These are phyloP conservation scores for Pterostichus madidus DNA, from an alignment of 2,888 invertebrate species.

Conservation along the genomic window DNA sequence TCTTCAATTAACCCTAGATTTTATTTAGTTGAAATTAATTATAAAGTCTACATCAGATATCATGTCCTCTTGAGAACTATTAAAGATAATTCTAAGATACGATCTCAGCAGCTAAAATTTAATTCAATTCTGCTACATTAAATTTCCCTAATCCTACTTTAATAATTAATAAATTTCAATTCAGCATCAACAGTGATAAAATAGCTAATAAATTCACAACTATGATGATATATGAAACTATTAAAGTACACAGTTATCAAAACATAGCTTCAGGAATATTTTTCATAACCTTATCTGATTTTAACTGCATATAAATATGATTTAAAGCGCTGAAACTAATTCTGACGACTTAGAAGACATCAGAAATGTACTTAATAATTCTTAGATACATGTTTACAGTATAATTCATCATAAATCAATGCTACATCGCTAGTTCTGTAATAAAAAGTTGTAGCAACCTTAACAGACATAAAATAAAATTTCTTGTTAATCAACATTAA, in stretches of 20 bases:
- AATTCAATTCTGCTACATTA: conserved; percentile 14
- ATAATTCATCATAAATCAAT: conserved; percentile 35
- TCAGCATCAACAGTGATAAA: not conserved
- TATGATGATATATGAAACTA: not conserved
- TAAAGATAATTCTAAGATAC: conserved; percentile 4
- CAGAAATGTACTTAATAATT: not conserved
- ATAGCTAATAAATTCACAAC: not conserved
- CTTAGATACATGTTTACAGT: conserved; percentile 33
- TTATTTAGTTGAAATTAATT: too few species aligned
- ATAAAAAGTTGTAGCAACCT: conserved; percentile 36
- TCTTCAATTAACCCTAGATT: too few species aligned
- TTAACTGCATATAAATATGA: conserved; percentile 24
- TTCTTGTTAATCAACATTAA: conserved; percentile 8
- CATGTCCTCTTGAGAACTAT: not conserved
- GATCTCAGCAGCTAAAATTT: not conserved
- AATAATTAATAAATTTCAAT: conserved; percentile 4
- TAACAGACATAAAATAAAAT: conserved; percentile 15
- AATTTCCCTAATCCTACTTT: not conserved
- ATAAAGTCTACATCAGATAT: conserved; percentile 21
- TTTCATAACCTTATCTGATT: conserved; percentile 14
- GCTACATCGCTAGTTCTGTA: not conserved
- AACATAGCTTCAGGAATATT: not conserved
- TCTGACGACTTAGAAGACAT: conserved; percentile 17
- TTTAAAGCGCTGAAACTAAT: not conserved
- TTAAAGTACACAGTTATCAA: conserved; percentile 14